Percentiles rank a stretch among this genome's conserved stretches.
phyloP scores from a whole-genome alignment of 2,113 vertebrate genomes.

The Okapia johnstoni region DNA sequence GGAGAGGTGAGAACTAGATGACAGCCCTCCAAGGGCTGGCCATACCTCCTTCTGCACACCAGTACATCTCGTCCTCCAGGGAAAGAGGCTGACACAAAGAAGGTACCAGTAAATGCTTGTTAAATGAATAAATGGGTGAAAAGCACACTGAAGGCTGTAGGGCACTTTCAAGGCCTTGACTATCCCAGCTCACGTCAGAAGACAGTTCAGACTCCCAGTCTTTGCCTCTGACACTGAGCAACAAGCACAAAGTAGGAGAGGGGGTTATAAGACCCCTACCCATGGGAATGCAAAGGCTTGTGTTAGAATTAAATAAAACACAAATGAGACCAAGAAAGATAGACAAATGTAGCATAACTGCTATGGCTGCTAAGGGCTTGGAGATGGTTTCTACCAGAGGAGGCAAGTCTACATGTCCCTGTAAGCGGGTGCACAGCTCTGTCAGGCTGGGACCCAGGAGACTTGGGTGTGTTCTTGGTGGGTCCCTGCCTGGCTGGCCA shows the following conservation, averaged over 20 bases:
- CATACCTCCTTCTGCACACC: not conserved
- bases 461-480: not conserved
- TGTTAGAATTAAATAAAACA: not conserved
- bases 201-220: not conserved
- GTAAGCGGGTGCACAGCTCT: not conserved
- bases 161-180: not conserved
- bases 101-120: not conserved
- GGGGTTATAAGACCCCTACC: not conserved
- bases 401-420: not conserved
- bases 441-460: not conserved
- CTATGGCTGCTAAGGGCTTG: not conserved
- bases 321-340: not conserved
- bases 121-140: not conserved
- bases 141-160: not conserved
- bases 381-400: not conserved
- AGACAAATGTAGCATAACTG: not conserved
- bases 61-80: not conserved
- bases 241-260: not conserved
- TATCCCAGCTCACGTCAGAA: not conserved
- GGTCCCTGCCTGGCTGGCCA: not conserved
- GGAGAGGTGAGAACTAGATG: not conserved
- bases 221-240: not conserved
- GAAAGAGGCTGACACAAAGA: not conserved
- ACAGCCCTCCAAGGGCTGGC: not conserved
- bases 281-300: not conserved